A percentile compares a stretch with the other conserved stretches of the same genome.
Evolutionary conservation across 1,140 invertebrate species (phyloP).

Genomic region (Pissodes strobi): DNA sequence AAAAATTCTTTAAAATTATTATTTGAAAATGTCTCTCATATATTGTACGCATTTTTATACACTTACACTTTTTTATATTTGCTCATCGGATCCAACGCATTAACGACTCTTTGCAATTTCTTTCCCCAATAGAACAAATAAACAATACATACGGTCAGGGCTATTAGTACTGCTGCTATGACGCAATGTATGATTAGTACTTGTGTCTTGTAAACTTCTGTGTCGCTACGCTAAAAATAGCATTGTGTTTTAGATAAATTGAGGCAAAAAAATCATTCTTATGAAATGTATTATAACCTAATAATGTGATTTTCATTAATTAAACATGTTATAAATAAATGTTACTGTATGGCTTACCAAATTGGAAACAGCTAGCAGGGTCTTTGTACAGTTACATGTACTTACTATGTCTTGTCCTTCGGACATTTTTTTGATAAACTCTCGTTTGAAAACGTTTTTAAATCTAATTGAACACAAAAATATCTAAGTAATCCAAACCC

Average conservation of each 20-base stretch:
- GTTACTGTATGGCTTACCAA: neutral
- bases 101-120: conserved; percentile 9
- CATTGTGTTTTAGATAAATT: neutral
- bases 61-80: conserved; percentile 27
- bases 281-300: too few relatives aligned
- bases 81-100: conserved; percentile 11
- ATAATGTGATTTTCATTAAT: too few relatives aligned
- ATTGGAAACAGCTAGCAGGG: neutral
- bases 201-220: neutral
- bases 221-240: conserved; percentile 6
- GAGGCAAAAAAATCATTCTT: neutral
- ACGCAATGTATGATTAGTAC: conserved; percentile 1
- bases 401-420: too few relatives aligned
- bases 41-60: too few relatives aligned
- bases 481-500: too few relatives aligned
- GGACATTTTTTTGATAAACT: too few relatives aligned
- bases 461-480: too few relatives aligned
- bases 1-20: too few relatives aligned
- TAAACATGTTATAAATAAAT: neutral
- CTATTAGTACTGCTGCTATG: neutral
- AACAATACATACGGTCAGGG: neutral
- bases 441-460: too few relatives aligned
- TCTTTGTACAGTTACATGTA: neutral
- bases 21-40: too few relatives aligned
- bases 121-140: neutral